A percentile compares a stretch with the other conserved stretches of the same genome.
Evolutionary conservation across 2,113 vertebrate genomes (phyloP).

Genomic region (Bos javanicus): DNA sequence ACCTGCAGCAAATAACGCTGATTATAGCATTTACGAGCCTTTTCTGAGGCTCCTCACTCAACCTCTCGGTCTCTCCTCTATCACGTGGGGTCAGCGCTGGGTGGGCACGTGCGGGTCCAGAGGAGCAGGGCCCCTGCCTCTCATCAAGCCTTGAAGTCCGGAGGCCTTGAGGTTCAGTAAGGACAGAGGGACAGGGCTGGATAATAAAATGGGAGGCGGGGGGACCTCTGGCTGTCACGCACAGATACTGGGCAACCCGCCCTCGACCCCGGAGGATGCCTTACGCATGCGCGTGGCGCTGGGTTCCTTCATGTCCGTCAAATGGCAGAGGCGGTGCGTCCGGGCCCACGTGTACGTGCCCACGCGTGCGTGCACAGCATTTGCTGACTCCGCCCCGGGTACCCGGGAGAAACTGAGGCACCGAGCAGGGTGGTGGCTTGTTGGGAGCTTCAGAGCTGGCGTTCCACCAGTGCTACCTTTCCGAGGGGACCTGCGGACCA

Average conservation of each 20-base stretch:
- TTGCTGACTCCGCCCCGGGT: accelerated
- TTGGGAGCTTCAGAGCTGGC: neutral
- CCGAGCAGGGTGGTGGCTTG: too few species aligned
- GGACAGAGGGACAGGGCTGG: neutral
- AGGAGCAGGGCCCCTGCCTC: neutral
- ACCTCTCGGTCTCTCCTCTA: neutral
- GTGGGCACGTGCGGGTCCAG: neutral
- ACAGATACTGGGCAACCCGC: neutral
- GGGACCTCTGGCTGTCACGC: accelerated
- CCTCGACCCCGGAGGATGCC: accelerated
- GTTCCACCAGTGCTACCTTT: neutral
- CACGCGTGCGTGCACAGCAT: accelerated
- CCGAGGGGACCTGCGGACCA: neutral
- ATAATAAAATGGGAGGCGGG: neutral
- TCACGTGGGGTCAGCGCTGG: accelerated
- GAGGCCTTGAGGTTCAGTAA: neutral
- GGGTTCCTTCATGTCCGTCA: neutral
- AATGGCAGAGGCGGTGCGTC: accelerated
- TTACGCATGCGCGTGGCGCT: accelerated
- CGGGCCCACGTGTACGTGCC: neutral
- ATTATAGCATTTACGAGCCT: neutral
- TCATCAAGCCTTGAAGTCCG: neutral
- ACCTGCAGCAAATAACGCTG: neutral
- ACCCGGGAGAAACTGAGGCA: neutral
- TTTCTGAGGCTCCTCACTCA: neutral